Evolutionary conservation across 2,113 vertebrate genomes (phyloP), one percentile per base, ranked within the genome.

Genomic region (Elgaria multicarinata): DNA sequence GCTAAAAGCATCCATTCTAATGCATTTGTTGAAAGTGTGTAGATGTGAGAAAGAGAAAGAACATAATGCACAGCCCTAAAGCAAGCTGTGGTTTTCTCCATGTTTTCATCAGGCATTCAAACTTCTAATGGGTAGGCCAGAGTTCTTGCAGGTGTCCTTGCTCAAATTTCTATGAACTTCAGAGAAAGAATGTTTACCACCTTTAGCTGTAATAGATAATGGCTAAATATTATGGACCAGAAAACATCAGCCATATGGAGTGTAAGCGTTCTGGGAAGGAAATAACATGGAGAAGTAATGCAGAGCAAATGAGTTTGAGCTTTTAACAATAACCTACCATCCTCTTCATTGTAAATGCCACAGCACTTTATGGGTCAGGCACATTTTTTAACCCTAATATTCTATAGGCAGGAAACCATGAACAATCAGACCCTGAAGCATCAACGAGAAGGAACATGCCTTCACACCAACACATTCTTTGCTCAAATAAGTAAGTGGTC

Each of bases 121-220:
- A 77, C 89, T 90, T 74, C 87, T 88, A 62, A 53, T 69, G 89
- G 89, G 92, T 80, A 36, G n/a, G 58, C 91, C 81, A 87, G 50
- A 92, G 83, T 89, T 95, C 90, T 89, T 93, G 55, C 31, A 64
- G 87, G 78, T 90, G 95, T 93, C 87, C 93, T 88, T 83, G 91
- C 71, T 90, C 6, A 0, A 10, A 46, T 42, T 85, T 91, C 83
- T 67, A 74, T 77, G 75, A 92, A 42, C 62, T 94, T 92, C 89
- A 92, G 82, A 90, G 86, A 95, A 93, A 92, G 75, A 91, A 79
- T 93, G 44, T 36, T 87, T 50, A 46, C 75, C 10, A 31, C 50
- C 33, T 79, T 87, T n/a, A 36, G 31, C 44, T 66, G 26, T 31
- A 7, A 78, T 10, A 26, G 33, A 18, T 33, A 67, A 33, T 67